A percentile compares a stretch with the other conserved stretches of the same genome.
Evolutionary conservation across 2,797 vertebrate species (phyloP).

Genomic region (Tadarida brasiliensis): DNA sequence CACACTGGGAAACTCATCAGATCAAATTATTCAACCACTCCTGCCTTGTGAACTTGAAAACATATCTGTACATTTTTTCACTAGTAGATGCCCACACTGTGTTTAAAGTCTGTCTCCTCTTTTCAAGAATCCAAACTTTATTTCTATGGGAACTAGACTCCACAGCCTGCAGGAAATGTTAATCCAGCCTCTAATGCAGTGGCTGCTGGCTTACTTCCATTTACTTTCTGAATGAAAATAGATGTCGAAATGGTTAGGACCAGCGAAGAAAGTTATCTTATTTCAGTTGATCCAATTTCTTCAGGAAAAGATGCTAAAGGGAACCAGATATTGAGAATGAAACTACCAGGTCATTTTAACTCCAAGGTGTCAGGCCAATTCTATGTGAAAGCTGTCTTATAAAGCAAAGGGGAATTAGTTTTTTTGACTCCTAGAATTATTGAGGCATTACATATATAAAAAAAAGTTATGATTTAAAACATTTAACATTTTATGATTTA

Average conservation of each 20-base stretch:
- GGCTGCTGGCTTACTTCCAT: slow-evolving; percentile 25
- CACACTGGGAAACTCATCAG: slow-evolving; percentile 31
- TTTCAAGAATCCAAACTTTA: slow-evolving; percentile 53
- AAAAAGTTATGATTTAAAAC: slow-evolving; percentile 32
- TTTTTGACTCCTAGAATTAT: background rate
- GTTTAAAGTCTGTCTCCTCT: slow-evolving; percentile 12
- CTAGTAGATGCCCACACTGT: background rate
- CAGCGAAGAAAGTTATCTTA: slow-evolving; percentile 6
- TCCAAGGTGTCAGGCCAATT: background rate
- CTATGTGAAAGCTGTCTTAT: background rate
- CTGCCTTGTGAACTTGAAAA: slow-evolving; percentile 38
- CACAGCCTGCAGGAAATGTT: slow-evolving; percentile 1
- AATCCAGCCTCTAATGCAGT: background rate
- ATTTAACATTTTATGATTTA: slow-evolving; percentile 10
- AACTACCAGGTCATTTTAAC: slow-evolving; percentile 39
- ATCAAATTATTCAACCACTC: slow-evolving; percentile 17
- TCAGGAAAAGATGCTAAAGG: slow-evolving; percentile 58
- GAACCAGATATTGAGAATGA: slow-evolving; percentile 33
- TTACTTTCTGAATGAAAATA: slow-evolving; percentile 57
- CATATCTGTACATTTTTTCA: background rate
- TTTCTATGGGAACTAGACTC: slow-evolving; percentile 57
- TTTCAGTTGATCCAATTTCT: slow-evolving; percentile 57
- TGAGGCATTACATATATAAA: background rate
- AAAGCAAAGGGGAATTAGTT: background rate
- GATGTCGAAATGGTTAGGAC: slow-evolving; percentile 21